Base-by-base conservation (phyloP, 1,140 invertebrate genomes). In the Lineus longissimus region DNA sequence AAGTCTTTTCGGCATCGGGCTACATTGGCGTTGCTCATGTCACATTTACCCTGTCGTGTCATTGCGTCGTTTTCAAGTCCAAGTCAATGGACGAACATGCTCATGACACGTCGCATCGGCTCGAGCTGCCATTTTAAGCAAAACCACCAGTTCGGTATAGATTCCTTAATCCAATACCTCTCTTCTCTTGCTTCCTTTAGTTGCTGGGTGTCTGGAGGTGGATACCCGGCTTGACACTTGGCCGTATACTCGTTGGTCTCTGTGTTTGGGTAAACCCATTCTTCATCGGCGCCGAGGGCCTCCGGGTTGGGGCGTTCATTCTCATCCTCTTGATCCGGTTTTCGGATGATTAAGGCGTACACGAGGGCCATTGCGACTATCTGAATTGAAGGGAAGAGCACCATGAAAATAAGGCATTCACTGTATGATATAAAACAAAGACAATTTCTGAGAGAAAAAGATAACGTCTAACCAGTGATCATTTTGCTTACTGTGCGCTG, bases 271-370 rank as follows among this genome's bases (percentile, higher is more conserved):
- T 73, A 70, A 15, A 73, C 36, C 40, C 60, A 72, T 56, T 73
- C 72, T 41, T 73, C 70, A 36, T 67, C 68, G 2, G 61, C 29
- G 11, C 43, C 58, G 1, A 73, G 56, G 17, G 59, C 55, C 45
- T 23, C 51, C 7, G 30, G 30, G 4, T 31, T n/a, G 4, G 6
- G 19, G n/a, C 47, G n/a, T n/a, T 51, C 47, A 1, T 66, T 61
- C 0, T 71, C 70, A 27, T 63, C 63, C 22, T 65, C 67, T 2
- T 51, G 30, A 1, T 71, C 70, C 4, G 72, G 72, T 27, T 71
- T 70, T 55, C 68, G 68, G 22, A 74, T 73, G 4, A 73, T 61
- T 22, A 72, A 23, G 0, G 72, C 72, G 54, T 70, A 74, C 27
- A 74, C 69, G 22, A 71, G 55, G n/a, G 72, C 71, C 23, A 74